Evolutionary conservation across 2,113 vertebrate genomes (phyloP), one percentile per base, ranked within the genome.

Genomic region (Laticauda laticaudata): DNA sequence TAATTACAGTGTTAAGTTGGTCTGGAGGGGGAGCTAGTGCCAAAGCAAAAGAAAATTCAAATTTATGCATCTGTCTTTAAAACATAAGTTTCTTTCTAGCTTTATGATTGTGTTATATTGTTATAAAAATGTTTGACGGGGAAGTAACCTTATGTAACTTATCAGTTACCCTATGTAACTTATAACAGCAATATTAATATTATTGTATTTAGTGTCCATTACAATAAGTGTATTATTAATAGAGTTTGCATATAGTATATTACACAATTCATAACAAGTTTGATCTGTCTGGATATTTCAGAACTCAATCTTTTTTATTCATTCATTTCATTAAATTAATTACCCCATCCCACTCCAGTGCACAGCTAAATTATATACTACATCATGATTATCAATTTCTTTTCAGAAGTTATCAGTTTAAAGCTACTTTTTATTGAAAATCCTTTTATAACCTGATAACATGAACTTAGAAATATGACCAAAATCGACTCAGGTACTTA

Each of bases 21-120:
- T 97, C 98, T 98, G 97, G 97, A 98, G 98, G 97, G 98, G 98
- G 98, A 98, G 98, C 98, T 98, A 98, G 97, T 95, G 97, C 96
- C 97, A 98, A 97, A 97, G 97, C 94, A 96, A 97, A 97, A 94
- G 86, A 81, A 94, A 91, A 92, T 89, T 95, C 95, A 86, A 88
- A 34, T 96, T 89, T 92, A 91, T 95, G 87, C 92, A 96, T 53
- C 94, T 88, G 94, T 95, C 56, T n/a, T 96, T 94, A 57, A 95
- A 95, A 93, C 90, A 59, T 93, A 87, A 51, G n/a, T 61, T 51
- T 87, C 7, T 90, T 55, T 90, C 75, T 39, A 92, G 54, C 94
- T 94, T 95, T 91, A 53, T 93, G 92, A 39, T 57, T 24, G 29
- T 18, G 12, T 81, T 20, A 34, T 81, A 48, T 92, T 89, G 90